Evolutionary conservation across 2,888 invertebrate genomes (phyloP).

Genomic region (Macroteleia sp.): DNA sequence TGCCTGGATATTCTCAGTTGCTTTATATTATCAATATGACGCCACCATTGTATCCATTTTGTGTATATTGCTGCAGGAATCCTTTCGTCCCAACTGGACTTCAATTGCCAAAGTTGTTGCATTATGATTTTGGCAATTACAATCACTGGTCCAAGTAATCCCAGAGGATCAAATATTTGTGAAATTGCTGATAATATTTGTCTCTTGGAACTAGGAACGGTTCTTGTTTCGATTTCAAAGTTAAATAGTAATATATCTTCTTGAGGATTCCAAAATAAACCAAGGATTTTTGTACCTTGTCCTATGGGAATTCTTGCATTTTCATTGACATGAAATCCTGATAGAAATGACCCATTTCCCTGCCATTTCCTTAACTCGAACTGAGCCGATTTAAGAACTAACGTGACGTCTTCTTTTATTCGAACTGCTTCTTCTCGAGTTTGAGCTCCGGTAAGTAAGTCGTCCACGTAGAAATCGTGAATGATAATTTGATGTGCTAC

Average conservation of each 20-base stretch:
- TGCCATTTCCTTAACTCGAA: constrained; percentile 7
- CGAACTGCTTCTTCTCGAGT: constrained; percentile 11
- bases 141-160: constrained; percentile 6
- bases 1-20: constrained; percentile 21
- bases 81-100: neutral
- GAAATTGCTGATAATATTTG: constrained; percentile 5
- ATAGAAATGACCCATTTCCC: neutral
- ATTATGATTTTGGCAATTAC: constrained; percentile 7
- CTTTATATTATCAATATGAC: neutral
- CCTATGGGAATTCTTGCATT: neutral
- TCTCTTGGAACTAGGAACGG: neutral
- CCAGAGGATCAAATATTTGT: constrained; percentile 9
- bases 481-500: constrained; percentile 4
- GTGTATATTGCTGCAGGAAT: neutral
- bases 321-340: neutral
- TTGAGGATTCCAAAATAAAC: constrained; percentile 8
- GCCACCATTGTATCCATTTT: neutral
- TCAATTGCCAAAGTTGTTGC: constrained; percentile 14
- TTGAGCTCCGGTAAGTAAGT: constrained; percentile 31
- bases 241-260: neutral
- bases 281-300: constrained; percentile 9
- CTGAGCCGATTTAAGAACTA: neutral
- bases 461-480: constrained; percentile 39
- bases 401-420: neutral
- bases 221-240: neutral